A percentile compares a stretch with the other conserved stretches of the same genome.
Conservation (phyloP, 2,113 vertebrate species). For the Aleadryas rufinucha region DNA sequence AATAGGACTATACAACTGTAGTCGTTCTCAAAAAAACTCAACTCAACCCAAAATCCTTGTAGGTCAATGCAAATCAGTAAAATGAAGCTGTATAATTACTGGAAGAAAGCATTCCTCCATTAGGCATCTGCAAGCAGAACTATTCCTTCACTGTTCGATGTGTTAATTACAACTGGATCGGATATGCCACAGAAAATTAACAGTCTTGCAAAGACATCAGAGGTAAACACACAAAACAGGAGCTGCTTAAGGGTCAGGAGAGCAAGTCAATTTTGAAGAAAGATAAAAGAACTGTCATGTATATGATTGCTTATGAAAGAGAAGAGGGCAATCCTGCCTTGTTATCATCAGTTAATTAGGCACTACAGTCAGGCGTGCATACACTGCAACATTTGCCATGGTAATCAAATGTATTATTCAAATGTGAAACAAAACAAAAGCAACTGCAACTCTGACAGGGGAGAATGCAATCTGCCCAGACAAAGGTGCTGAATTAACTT, state of each 20-base stretch:
- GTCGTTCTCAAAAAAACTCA: neutral
- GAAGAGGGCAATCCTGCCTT: slow-evolving; percentile 77
- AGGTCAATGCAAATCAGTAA: slow-evolving; percentile 45
- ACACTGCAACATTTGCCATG: slow-evolving; percentile 65
- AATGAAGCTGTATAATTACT: slow-evolving; percentile 65
- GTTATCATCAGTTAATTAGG: slow-evolving; percentile 86
- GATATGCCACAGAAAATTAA: slow-evolving; percentile 80
- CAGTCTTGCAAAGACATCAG: slow-evolving; percentile 72
- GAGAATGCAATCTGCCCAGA: slow-evolving; percentile 33
- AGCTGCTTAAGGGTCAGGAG: slow-evolving; percentile 72
- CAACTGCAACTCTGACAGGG: slow-evolving; percentile 38
- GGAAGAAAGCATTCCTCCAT: slow-evolving; percentile 63
- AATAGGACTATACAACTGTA: neutral
- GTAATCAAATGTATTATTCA: slow-evolving; percentile 83
- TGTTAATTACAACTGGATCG: slow-evolving; percentile 80
- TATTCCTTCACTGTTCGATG: slow-evolving; percentile 65
- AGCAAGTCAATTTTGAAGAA: slow-evolving; percentile 78
- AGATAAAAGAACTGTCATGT: slow-evolving; percentile 81
- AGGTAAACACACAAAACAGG: slow-evolving; percentile 77
- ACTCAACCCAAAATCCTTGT: neutral
- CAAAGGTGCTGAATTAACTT: slow-evolving; percentile 42
- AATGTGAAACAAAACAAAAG: slow-evolving; percentile 69
- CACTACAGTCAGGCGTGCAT: slow-evolving; percentile 71
- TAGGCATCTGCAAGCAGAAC: slow-evolving; percentile 69
- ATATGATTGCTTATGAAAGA: slow-evolving; percentile 72